phyloP scores from a whole-genome alignment of 2,888 invertebrate genomes.

The Odontocerum albicorne region DNA sequence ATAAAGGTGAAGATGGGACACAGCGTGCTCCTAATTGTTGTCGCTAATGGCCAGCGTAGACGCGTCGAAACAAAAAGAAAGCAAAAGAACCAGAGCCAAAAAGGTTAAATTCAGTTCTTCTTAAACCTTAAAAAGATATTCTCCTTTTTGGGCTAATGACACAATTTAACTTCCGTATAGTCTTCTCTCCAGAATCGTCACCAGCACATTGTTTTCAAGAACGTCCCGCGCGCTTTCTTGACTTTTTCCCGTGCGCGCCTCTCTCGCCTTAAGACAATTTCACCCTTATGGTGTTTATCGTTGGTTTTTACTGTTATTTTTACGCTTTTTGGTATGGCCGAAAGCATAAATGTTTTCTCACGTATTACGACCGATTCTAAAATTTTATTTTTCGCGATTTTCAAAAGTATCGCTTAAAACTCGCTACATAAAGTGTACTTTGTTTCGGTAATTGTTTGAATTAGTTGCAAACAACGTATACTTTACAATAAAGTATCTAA shows the following conservation, averaged over 20 bases:
- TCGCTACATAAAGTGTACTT: no score
- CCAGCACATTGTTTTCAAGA: neutral
- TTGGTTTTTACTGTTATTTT: conserved; percentile 26
- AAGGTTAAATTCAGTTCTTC: no score
- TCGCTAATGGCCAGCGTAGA: conserved; percentile 11
- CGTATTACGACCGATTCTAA: no score
- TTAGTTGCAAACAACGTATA: no score
- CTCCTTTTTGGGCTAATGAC: no score
- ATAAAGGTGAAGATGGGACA: conserved; percentile 34
- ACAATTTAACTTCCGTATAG: no score
- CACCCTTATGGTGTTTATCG: conserved; percentile 25
- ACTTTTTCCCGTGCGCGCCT: conserved; percentile 1
- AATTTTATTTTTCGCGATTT: no score
- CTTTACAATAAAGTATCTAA: no score
- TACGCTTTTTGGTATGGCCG: conserved; percentile 6
- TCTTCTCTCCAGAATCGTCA: neutral
- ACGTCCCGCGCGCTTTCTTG: neutral
- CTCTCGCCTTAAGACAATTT: conserved; percentile 13
- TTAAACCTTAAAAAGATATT: no score
- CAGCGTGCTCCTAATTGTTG: conserved; percentile 35
- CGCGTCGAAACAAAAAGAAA: conserved; percentile 1
- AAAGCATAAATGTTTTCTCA: conserved; percentile 5
- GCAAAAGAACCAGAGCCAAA: neutral
- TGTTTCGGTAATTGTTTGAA: no score
- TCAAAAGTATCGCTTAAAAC: no score